Percentiles rank a stretch among this genome's conserved stretches.
Conservation (phyloP, 2,113 vertebrate genomes). For the Ranitomeya imitator region DNA sequence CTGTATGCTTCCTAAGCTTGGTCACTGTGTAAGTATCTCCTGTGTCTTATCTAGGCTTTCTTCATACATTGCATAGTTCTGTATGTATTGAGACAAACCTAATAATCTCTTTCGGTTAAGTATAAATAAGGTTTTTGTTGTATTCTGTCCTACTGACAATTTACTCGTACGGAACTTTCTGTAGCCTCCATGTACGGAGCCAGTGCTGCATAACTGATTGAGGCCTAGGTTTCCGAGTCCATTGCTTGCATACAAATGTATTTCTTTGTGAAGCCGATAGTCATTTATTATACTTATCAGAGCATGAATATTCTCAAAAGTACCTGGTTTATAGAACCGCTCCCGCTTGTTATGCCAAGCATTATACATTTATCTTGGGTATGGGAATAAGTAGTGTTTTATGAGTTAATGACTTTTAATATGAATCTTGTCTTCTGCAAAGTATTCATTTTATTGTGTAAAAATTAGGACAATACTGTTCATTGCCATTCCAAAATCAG, state of each 20-base stretch:
- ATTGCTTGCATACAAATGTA: slow-evolving; percentile 38
- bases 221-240: background rate
- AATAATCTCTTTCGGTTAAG: slow-evolving; percentile 18
- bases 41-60: slow-evolving; percentile 60
- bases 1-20: slow-evolving; percentile 89
- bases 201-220: slow-evolving; percentile 21
- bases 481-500: background rate
- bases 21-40: slow-evolving; percentile 95
- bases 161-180: slow-evolving; percentile 16
- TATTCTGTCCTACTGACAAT: background rate
- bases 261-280: slow-evolving; percentile 32
- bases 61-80: background rate
- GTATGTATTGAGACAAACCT: background rate
- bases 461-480: background rate
- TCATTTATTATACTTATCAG: slow-evolving; percentile 28
- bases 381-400: background rate
- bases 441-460: background rate
- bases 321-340: slow-evolving; percentile 25
- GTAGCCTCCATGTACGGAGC: slow-evolving; percentile 1
- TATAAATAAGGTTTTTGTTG: slow-evolving; percentile 14
- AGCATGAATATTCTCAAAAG: slow-evolving; percentile 41
- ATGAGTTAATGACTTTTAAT: slow-evolving; percentile 9
- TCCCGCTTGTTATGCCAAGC: slow-evolving; percentile 54
- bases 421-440: background rate
- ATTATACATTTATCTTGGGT: background rate